phyloP scores from a whole-genome alignment of 2,797 vertebrate genomes.

The Adelosebastes latens region DNA sequence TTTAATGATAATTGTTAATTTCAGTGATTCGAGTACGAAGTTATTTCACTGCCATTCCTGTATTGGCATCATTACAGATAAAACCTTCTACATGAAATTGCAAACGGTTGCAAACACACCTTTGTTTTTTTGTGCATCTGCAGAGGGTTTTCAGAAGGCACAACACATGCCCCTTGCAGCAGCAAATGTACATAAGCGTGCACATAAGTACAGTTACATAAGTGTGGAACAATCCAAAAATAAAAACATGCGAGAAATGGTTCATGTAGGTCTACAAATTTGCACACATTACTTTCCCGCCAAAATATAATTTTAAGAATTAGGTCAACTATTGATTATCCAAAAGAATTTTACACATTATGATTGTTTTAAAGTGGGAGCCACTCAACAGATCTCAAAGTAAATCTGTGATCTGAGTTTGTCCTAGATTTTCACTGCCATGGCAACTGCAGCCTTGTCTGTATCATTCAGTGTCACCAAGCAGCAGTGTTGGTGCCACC shows the following conservation, averaged over 20 bases:
- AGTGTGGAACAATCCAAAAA: neutral
- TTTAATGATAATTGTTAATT: neutral
- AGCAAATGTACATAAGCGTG: neutral
- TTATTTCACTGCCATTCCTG: too few relatives aligned
- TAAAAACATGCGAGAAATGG: neutral
- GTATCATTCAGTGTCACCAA: neutral
- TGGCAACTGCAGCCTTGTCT: constrained; percentile 33
- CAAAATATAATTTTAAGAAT: neutral
- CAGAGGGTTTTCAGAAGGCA: neutral
- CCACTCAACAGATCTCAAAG: neutral
- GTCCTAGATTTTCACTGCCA: constrained; percentile 14
- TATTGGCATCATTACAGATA: neutral
- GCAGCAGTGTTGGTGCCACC: neutral
- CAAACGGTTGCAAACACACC: too few relatives aligned
- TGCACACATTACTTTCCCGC: neutral
- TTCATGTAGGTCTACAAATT: neutral
- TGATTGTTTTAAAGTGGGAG: neutral
- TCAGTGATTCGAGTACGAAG: neutral
- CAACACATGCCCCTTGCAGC: neutral
- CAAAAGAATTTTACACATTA: neutral
- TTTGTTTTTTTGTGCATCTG: too few relatives aligned
- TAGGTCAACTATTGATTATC: neutral
- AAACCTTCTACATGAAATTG: too few relatives aligned
- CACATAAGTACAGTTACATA: neutral
- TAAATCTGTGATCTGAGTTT: constrained; percentile 1